Percentiles rank a stretch among this genome's conserved stretches.
phyloP scores from a whole-genome alignment of 2,888 invertebrate genomes.

The Octonoba sinensis region DNA sequence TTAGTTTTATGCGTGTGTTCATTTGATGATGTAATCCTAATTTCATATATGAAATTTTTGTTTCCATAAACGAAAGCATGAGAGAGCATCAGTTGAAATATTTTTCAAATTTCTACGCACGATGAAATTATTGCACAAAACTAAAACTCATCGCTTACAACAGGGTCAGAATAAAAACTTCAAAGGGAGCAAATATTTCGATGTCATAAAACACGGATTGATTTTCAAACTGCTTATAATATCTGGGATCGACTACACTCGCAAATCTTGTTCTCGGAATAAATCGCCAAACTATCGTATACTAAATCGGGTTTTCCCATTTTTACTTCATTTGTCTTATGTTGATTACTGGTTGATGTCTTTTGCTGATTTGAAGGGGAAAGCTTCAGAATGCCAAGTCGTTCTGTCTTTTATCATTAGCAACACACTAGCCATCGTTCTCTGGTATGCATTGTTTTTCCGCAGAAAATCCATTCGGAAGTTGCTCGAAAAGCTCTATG shows the following conservation, averaged over 20 bases:
- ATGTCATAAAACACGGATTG: slow-evolving; percentile 2
- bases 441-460: slow-evolving; percentile 28
- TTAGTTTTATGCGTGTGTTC: too few relatives aligned
- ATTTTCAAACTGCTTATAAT: slow-evolving; percentile 20
- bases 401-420: slow-evolving; percentile 35
- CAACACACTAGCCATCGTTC: slow-evolving; percentile 15
- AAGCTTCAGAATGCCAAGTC: slow-evolving; percentile 43
- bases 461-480: slow-evolving; percentile 8
- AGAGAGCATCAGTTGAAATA: too few relatives aligned
- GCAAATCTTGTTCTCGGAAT: neutral
- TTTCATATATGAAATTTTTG: too few relatives aligned
- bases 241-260: slow-evolving; percentile 23
- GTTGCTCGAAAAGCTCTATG: slow-evolving; percentile 10
- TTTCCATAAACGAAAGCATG: too few relatives aligned
- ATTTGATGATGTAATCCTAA: too few relatives aligned
- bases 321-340: slow-evolving; percentile 14
- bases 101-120: too few relatives aligned
- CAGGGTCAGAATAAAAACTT: too few relatives aligned
- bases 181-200: neutral
- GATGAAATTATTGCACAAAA: too few relatives aligned
- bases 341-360: slow-evolving; percentile 53
- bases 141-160: too few relatives aligned
- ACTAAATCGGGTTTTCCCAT: neutral
- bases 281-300: neutral
- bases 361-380: slow-evolving; percentile 18